A percentile compares a stretch with the other conserved stretches of the same genome.
Conservation (phyloP, 2,888 invertebrate species). For the Leucoptera coffeella region DNA sequence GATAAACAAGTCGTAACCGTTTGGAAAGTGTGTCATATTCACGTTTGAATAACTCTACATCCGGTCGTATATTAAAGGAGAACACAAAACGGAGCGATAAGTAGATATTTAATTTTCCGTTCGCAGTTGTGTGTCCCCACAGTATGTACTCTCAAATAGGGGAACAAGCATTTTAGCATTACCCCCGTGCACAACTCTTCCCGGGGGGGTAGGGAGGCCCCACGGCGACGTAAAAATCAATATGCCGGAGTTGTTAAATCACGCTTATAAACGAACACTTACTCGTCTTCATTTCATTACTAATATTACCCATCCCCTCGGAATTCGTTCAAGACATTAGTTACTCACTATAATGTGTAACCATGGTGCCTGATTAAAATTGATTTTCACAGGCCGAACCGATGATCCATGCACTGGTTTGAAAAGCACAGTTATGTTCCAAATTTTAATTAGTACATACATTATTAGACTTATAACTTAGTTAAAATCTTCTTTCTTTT, state of each 20-base stretch:
- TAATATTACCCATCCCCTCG: no score
- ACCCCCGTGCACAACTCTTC: slow-evolving; percentile 55
- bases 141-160: slow-evolving; percentile 55
- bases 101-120: neutral
- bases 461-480: no score
- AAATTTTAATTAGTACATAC: no score
- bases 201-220: slow-evolving; percentile 43
- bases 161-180: slow-evolving; percentile 56
- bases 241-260: slow-evolving; percentile 74
- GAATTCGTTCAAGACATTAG: no score
- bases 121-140: slow-evolving; percentile 28
- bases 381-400: no score
- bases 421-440: no score
- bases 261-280: slow-evolving; percentile 59
- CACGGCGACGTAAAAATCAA: slow-evolving; percentile 56
- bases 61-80: slow-evolving; percentile 33
- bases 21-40: slow-evolving; percentile 47
- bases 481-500: no score
- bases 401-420: no score
- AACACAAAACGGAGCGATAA: neutral
- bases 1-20: slow-evolving; percentile 29
- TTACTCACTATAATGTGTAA: no score
- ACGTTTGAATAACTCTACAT: slow-evolving; percentile 40
- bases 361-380: no score
- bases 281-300: slow-evolving; percentile 52